Evolutionary conservation across 2,797 vertebrate genomes (phyloP).

Genomic region (Platyrinchus mystaceus): DNA sequence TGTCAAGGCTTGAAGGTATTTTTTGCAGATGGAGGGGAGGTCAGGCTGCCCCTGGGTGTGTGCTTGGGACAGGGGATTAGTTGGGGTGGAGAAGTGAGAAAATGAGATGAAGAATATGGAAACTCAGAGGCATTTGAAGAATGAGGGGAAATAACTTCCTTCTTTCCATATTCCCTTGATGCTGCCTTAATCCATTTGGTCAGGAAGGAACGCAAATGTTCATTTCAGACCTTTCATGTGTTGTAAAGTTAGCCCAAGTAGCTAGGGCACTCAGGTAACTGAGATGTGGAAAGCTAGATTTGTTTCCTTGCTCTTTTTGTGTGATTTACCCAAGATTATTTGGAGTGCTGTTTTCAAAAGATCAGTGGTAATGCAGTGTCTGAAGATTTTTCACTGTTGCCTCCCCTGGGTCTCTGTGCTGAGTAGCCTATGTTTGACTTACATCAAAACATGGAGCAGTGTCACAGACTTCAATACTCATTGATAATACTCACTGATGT

Average conservation of each 20-base stretch:
- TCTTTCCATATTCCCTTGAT: not conserved
- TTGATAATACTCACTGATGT: not conserved
- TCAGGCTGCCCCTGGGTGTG: not conserved
- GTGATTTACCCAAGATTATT: not conserved
- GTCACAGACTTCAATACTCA: not conserved
- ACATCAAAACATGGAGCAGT: not conserved
- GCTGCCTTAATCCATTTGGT: not conserved
- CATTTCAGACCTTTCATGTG: not conserved
- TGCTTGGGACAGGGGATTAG: not conserved
- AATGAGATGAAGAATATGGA: not conserved
- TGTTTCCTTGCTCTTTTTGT: not conserved
- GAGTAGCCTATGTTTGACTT: not conserved
- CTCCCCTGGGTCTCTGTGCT: not conserved
- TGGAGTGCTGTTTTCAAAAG: not conserved
- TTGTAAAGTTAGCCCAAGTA: not conserved
- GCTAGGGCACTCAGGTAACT: not conserved
- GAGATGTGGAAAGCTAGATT: not conserved
- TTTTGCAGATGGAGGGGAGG: not conserved
- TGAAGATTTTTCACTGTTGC: not conserved
- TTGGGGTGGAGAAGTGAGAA: accelerated
- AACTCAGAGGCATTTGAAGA: not conserved
- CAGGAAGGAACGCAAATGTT: not conserved
- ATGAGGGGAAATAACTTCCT: not conserved
- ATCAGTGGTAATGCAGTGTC: not conserved
- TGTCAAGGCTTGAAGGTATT: not conserved